Evolutionary conservation across 92 coral and sea anemone species (phyloP).

Genomic region (Hydrozoanthus gracilis): DNA sequence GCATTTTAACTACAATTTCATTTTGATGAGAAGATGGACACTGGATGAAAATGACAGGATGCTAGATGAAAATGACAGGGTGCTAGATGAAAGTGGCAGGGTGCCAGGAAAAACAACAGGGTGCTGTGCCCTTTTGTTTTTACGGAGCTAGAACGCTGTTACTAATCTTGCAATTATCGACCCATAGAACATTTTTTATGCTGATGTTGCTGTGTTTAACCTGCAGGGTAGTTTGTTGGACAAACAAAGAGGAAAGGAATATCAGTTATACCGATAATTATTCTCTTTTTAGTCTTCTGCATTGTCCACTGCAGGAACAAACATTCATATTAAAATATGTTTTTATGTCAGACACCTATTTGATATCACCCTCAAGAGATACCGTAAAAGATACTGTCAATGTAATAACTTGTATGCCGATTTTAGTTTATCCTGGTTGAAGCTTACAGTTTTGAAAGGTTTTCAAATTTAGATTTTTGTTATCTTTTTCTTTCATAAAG

Average conservation of each 20-base stretch:
- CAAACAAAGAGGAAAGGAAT: conserved; percentile 40
- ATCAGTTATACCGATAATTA: too few relatives aligned
- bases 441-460: background rate
- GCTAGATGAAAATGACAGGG: too few relatives aligned
- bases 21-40: too few relatives aligned
- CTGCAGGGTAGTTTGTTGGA: conserved; percentile 43
- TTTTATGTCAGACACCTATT: background rate
- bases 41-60: too few relatives aligned
- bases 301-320: conserved; percentile 24
- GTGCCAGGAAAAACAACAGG: too few relatives aligned
- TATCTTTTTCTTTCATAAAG: background rate
- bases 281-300: background rate
- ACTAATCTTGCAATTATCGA: background rate
- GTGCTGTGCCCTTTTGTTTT: too few relatives aligned
- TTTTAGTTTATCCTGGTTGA: background rate
- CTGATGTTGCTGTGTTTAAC: conserved; percentile 38
- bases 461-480: background rate
- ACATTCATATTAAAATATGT: background rate
- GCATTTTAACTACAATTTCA: too few relatives aligned
- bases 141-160: background rate
- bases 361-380: background rate
- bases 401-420: background rate
- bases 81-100: too few relatives aligned
- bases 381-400: background rate
- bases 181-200: background rate